Percentiles rank a stretch among this genome's conserved stretches.
These are phyloP conservation scores for Celastrina argiolus DNA, from an alignment of 2,888 invertebrate species.

Conservation along the genomic window DNA sequence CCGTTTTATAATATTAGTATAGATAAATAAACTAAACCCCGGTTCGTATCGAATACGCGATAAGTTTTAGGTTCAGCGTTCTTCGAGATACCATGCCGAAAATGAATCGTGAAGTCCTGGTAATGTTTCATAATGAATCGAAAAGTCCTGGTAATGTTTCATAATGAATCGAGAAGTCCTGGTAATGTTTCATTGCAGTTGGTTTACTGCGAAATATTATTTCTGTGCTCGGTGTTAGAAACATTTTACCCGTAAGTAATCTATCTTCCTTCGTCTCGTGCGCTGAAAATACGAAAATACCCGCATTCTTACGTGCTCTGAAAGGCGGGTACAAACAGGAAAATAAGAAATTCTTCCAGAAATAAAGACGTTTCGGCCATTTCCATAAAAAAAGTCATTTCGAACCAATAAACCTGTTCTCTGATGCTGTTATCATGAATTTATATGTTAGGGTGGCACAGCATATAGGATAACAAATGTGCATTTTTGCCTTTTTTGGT, in stretches of 20 bases:
- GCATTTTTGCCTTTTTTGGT: neutral
- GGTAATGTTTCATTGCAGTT: neutral
- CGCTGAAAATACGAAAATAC: conserved; percentile 3
- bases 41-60: no score
- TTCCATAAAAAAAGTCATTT: conserved; percentile 6
- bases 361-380: neutral
- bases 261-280: conserved; percentile 1
- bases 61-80: no score
- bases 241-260: neutral
- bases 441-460: neutral
- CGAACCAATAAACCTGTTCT: conserved; percentile 12
- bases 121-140: no score
- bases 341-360: neutral
- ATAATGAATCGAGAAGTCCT: neutral
- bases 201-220: neutral
- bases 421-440: neutral
- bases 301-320: neutral
- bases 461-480: neutral
- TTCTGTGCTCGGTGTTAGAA: neutral
- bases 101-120: no score
- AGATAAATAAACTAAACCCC: no score
- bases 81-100: no score
- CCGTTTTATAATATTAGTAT: no score
- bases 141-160: no score
- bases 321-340: neutral